phyloP scores from a whole-genome alignment of 1,140 invertebrate species.

The Ladona fulva region DNA sequence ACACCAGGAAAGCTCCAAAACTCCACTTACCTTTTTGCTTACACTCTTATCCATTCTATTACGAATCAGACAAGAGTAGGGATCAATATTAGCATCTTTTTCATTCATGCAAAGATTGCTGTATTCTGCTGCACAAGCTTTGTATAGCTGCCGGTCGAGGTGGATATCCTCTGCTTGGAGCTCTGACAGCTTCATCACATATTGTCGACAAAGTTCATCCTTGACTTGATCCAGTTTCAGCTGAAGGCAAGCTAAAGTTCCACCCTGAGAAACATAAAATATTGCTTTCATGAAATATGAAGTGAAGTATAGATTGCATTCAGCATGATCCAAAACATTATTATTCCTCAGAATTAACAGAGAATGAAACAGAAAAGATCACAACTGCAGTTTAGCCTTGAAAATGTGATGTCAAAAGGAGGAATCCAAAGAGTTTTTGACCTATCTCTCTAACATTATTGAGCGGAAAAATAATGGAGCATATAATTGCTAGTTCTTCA shows the following conservation, averaged over 20 bases:
- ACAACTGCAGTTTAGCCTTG: no score
- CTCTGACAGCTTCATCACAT: constrained; percentile 77
- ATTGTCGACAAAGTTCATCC: constrained; percentile 58
- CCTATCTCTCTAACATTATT: no score
- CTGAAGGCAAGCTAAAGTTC: constrained; percentile 79
- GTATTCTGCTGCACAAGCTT: constrained; percentile 80
- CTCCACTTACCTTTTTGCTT: constrained; percentile 44
- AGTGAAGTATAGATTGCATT: not conserved
- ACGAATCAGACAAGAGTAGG: constrained; percentile 87
- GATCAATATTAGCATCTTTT: constrained; percentile 59
- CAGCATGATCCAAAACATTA: no score
- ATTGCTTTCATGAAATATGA: no score
- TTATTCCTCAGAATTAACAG: no score
- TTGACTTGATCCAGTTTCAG: constrained; percentile 43
- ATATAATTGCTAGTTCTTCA: no score
- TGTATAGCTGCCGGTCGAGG: constrained; percentile 78
- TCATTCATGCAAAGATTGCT: constrained; percentile 58
- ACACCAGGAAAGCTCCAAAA: no score
- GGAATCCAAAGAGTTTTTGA: no score
- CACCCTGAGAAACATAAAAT: constrained; percentile 52
- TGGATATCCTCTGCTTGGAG: constrained; percentile 87
- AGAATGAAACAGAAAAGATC: no score
- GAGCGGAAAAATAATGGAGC: no score
- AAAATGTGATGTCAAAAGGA: no score
- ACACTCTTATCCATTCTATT: constrained; percentile 68